phyloP scores from a whole-genome alignment of 2,888 invertebrate genomes.

The Clanis bilineata region DNA sequence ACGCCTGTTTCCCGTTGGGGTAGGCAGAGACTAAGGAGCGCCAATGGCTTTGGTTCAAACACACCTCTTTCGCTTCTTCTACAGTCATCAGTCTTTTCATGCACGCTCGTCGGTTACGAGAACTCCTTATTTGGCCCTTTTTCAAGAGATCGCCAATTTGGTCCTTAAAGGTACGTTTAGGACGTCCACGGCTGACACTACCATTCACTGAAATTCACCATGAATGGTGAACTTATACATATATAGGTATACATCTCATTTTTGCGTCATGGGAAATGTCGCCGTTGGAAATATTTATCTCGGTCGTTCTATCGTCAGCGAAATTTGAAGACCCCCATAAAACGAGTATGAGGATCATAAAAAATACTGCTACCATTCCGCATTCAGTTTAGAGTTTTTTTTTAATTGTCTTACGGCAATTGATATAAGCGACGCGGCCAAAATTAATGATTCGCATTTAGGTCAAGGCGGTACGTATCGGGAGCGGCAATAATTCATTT shows the following conservation, averaged over 20 bases:
- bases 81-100: too few relatives aligned
- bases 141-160: too few relatives aligned
- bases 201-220: too few relatives aligned
- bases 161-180: too few relatives aligned
- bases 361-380: conserved; percentile 41
- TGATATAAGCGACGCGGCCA: conserved; percentile 62
- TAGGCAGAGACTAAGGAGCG: too few relatives aligned
- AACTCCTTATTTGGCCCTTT: too few relatives aligned
- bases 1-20: too few relatives aligned
- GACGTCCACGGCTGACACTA: too few relatives aligned
- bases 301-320: conserved; percentile 16
- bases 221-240: too few relatives aligned
- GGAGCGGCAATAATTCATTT: neutral
- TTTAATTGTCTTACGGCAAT: conserved; percentile 70
- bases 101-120: too few relatives aligned
- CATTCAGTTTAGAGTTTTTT: conserved; percentile 52
- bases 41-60: too few relatives aligned
- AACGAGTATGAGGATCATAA: conserved; percentile 51
- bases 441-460: conserved; percentile 69
- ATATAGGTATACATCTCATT: neutral
- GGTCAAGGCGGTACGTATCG: conserved; percentile 57
- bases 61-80: too few relatives aligned
- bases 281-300: conserved; percentile 2
- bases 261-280: neutral
- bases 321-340: conserved; percentile 45